These are phyloP conservation scores for Xenentodon cancila DNA, from an alignment of 2,797 vertebrate species.

Conservation along the genomic window DNA sequence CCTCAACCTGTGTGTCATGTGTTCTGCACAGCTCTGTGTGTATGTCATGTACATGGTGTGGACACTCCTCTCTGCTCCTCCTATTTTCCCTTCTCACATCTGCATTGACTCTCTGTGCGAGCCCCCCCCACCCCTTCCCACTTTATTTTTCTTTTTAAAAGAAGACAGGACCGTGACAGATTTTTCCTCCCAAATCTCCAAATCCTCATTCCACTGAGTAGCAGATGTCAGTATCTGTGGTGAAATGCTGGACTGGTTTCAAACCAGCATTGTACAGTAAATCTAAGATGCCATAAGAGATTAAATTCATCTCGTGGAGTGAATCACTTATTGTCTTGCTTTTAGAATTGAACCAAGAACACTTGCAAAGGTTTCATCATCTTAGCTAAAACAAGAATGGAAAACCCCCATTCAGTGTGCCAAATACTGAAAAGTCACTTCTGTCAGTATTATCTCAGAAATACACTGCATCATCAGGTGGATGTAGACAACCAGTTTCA, in stretches of 20 bases:
- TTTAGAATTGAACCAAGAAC: conserved; percentile 50
- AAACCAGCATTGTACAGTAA: conserved; percentile 34
- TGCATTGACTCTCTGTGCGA: conserved; percentile 76
- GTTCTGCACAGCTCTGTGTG: conserved; percentile 77
- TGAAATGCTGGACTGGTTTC: conserved; percentile 49
- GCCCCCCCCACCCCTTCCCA: conserved; percentile 30
- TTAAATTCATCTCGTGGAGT: conserved; percentile 48
- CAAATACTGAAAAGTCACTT: neutral
- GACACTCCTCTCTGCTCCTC: conserved; percentile 60
- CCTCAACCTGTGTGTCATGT: conserved; percentile 70
- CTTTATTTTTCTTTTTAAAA: conserved; percentile 44
- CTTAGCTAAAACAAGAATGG: conserved; percentile 66
- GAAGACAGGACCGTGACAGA: conserved; percentile 45
- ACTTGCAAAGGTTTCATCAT: conserved; percentile 74
- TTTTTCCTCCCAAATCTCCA: conserved; percentile 26
- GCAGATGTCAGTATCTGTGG: conserved; percentile 33
- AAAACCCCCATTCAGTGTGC: conserved; percentile 9
- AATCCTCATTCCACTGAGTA: conserved; percentile 37
- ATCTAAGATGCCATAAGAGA: conserved; percentile 30
- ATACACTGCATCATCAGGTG: conserved; percentile 76
- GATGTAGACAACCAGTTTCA: conserved; percentile 82
- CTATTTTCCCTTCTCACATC: conserved; percentile 77
- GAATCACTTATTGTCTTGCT: conserved; percentile 29
- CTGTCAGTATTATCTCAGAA: conserved; percentile 52
- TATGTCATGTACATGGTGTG: conserved; percentile 78